Conservation (phyloP, 2,113 vertebrate genomes). For the Gymnarchus niloticus region DNA sequence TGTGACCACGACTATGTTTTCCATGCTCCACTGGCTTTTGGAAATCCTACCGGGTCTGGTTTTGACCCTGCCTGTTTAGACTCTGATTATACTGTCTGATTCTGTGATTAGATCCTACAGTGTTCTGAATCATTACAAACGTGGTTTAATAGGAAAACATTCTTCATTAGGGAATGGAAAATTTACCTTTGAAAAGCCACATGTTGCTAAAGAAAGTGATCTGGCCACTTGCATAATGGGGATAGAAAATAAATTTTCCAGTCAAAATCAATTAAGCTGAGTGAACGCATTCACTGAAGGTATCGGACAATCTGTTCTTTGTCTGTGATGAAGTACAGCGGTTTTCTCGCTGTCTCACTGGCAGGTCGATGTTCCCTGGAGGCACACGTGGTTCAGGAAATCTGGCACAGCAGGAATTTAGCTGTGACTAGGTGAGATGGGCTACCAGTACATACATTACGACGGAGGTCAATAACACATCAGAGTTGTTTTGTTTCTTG, state of each 20-base stretch:
- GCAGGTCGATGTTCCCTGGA: not conserved
- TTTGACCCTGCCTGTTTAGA: too few relatives aligned
- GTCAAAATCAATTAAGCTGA: not conserved
- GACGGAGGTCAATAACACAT: not conserved
- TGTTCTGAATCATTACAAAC: too few relatives aligned
- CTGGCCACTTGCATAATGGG: not conserved
- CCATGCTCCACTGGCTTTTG: too few relatives aligned
- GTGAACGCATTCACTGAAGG: not conserved
- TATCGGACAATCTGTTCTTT: not conserved
- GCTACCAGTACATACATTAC: too few relatives aligned
- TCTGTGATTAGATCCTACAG: too few relatives aligned
- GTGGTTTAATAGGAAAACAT: not conserved
- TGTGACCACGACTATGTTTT: too few relatives aligned
- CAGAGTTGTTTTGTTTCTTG: not conserved
- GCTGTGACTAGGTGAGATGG: not conserved
- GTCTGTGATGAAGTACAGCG: not conserved
- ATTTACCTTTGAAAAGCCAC: not conserved
- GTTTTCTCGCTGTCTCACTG: not conserved
- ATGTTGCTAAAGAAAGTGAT: not conserved
- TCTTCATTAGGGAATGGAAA: not conserved
- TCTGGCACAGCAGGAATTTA: not conserved
- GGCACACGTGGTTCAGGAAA: not conserved
- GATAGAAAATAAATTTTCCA: not conserved
- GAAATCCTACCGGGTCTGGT: too few relatives aligned
- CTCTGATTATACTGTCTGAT: too few relatives aligned